These are phyloP conservation scores for Cosmia pyralina DNA, from an alignment of 2,888 invertebrate genomes.

Conservation along the genomic window DNA sequence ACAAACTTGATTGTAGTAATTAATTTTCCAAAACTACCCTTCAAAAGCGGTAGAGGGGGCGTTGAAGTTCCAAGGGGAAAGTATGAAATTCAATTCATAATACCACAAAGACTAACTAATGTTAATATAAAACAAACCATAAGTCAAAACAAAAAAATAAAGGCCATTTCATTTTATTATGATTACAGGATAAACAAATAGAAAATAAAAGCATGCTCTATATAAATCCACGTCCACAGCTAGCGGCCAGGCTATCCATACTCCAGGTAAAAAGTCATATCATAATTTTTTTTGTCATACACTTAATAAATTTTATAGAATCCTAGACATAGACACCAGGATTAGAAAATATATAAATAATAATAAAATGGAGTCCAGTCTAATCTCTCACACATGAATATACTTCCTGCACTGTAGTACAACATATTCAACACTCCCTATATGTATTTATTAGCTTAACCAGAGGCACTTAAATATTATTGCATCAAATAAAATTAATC, in stretches of 20 bases:
- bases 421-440: slow-evolving; percentile 49
- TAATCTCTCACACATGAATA: slow-evolving; percentile 66
- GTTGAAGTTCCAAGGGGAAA: background rate
- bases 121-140: background rate
- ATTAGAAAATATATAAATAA: slow-evolving; percentile 54
- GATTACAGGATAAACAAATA: slow-evolving; percentile 76
- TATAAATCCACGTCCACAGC: slow-evolving; percentile 59
- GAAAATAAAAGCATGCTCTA: slow-evolving; percentile 73
- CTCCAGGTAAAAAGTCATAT: slow-evolving; percentile 48
- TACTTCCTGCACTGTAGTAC: slow-evolving; percentile 24
- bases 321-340: slow-evolving; percentile 51
- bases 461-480: slow-evolving; percentile 53
- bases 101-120: background rate
- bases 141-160: slow-evolving; percentile 46
- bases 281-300: slow-evolving; percentile 61
- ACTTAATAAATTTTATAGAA: slow-evolving; percentile 44
- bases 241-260: slow-evolving; percentile 47
- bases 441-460: slow-evolving; percentile 48
- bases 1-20: background rate
- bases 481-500: slow-evolving; percentile 67
- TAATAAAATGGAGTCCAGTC: slow-evolving; percentile 66
- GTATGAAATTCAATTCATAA: background rate
- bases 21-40: too few relatives aligned
- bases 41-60: too few relatives aligned
- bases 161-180: slow-evolving; percentile 74